Base-by-base conservation (phyloP, 2,888 invertebrate species). In the Tricholauxania praeusta region DNA sequence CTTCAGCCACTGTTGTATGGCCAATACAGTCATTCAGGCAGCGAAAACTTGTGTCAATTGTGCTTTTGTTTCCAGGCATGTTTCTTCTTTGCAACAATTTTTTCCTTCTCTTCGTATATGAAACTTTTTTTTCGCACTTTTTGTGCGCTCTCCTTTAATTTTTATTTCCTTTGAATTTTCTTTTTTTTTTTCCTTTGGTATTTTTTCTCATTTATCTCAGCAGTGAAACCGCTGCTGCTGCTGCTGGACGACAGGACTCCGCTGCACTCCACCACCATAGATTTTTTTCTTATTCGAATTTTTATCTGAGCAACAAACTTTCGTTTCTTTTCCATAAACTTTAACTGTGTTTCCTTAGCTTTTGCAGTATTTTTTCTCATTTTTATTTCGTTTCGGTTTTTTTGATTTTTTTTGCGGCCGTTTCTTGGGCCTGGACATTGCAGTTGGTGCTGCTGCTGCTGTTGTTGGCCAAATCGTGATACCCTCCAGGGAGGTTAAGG, bases 41-140 rank as follows among this genome's bases (percentile, higher is more conserved):
- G 62, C 73, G 62, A 69, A 72, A 69, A 77, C 75, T 77, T 77
- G 75, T 75, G 76, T 77, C 75, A 77, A 74, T 74, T 74, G 74
- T 73, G 60, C 73, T 73, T 73, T 78, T 78, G 73, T 75, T 76
- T 77, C 71, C 70, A 73, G 70, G 65, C 75, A 72, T 73, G 70
- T 74, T 67, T 39, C 17, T 49, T 19, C 52, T 62, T 72, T 72
- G 32, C 66, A 51, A 62, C 51, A 69, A 57, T 67, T 70, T 70
- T 62, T 70, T 48, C 48, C 53, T 15, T 14, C 17, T 28, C 52
- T 65, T 52, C 65, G n/a, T 59, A 32, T 59, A 39, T 39, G 39
- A 39, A 39, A 39, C 28, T 39, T 39, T 39, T 39, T 39, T 39
- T 39, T 39, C 39, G 39, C 39, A 39, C 39, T 39, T 39, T 39